Percentiles rank a stretch among this genome's conserved stretches.
Evolutionary conservation across 2,797 vertebrate genomes (phyloP).

Genomic region (Hemibagrus guttatus): DNA sequence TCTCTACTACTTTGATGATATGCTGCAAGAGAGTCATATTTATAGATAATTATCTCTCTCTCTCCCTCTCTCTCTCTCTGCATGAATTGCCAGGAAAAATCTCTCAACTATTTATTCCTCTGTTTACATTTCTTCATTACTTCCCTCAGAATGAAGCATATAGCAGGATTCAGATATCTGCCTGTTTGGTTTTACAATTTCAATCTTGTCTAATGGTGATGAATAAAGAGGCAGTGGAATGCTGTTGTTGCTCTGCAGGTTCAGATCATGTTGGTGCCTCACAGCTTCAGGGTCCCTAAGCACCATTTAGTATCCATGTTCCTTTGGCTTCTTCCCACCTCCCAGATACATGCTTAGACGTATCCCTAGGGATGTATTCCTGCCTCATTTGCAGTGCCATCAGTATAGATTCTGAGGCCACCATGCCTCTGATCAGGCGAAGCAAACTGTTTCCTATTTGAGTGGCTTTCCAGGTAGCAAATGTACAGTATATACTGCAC

Average conservation of each 20-base stretch:
- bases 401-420: neutral
- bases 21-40: neutral
- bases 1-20: neutral
- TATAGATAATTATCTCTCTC: neutral
- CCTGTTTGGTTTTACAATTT: neutral
- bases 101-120: neutral
- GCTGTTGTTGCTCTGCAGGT: neutral
- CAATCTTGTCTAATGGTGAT: neutral
- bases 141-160: neutral
- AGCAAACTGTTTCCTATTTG: neutral
- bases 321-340: neutral
- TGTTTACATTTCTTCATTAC: neutral
- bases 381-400: neutral
- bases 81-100: neutral
- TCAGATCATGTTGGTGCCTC: neutral
- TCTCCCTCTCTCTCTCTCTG: neutral
- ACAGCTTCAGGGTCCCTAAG: neutral
- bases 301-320: neutral
- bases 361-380: neutral
- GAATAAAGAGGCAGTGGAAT: neutral
- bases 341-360: neutral
- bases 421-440: neutral
- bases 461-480: neutral
- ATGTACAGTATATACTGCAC: neutral
- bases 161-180: neutral